Percentiles rank a stretch among this genome's conserved stretches.
phyloP scores from a whole-genome alignment of 1,140 invertebrate genomes.

The Pentalonia nigronervosa region DNA sequence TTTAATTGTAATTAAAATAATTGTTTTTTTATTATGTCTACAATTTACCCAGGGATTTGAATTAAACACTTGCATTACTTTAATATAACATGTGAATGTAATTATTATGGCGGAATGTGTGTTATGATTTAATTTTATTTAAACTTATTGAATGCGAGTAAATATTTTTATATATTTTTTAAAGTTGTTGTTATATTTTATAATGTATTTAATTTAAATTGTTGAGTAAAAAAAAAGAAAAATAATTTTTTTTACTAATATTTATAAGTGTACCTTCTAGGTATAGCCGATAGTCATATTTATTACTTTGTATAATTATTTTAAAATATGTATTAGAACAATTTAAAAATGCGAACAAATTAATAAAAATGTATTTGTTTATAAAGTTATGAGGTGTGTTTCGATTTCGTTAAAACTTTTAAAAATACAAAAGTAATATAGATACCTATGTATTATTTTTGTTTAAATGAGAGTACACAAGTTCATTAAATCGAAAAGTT shows the following conservation, averaged over 20 bases:
- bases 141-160: not conserved
- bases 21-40: not conserved
- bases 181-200: not conserved
- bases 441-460: not conserved
- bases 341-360: not conserved
- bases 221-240: not conserved
- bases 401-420: not conserved
- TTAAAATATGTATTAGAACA: not conserved
- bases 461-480: not conserved
- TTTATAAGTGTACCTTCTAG: not conserved
- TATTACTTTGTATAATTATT: not conserved
- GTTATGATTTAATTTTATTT: not conserved
- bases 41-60: not conserved
- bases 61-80: not conserved
- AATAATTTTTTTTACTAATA: no score
- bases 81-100: not conserved
- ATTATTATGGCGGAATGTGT: no score
- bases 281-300: not conserved
- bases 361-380: not conserved
- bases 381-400: not conserved
- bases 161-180: not conserved
- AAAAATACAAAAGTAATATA: not conserved
- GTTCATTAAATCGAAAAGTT: conserved; percentile 38
- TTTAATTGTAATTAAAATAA: no score
- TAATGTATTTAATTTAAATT: not conserved